A percentile compares a stretch with the other conserved stretches of the same genome.
phyloP scores from a whole-genome alignment of 2,113 vertebrate genomes.

The Orycteropus afer region DNA sequence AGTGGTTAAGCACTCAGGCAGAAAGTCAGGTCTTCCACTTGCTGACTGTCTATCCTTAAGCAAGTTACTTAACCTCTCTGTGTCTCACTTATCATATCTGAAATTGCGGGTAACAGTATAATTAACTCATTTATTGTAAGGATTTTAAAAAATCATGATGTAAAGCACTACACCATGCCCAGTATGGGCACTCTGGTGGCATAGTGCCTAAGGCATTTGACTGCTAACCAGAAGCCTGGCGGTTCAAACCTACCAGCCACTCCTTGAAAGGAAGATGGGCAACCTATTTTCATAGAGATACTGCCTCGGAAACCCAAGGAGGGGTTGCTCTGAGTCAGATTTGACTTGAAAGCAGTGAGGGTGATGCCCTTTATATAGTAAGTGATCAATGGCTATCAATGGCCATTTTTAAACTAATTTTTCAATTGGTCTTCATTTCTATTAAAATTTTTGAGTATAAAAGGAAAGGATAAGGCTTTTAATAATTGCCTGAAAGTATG shows the following conservation, averaged over 20 bases:
- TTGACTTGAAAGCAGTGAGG: too few species aligned
- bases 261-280: too few species aligned
- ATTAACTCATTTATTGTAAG: background rate
- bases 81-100: background rate
- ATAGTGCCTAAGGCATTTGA: too few species aligned
- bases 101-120: background rate
- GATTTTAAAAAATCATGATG: background rate
- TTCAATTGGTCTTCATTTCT: background rate
- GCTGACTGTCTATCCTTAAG: background rate
- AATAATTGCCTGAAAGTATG: background rate
- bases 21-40: background rate
- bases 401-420: background rate
- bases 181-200: too few species aligned
- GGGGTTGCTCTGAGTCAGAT: too few species aligned
- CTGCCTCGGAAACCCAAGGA: too few species aligned
- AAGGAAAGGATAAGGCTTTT: background rate
- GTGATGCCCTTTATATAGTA: too few species aligned
- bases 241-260: too few species aligned
- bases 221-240: too few species aligned
- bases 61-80: background rate
- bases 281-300: too few species aligned
- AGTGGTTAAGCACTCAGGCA: background rate
- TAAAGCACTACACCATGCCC: background rate
- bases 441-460: background rate
- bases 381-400: background rate